Conservation (phyloP, 2,797 vertebrate species). For the Sebastolobus alascanus region DNA sequence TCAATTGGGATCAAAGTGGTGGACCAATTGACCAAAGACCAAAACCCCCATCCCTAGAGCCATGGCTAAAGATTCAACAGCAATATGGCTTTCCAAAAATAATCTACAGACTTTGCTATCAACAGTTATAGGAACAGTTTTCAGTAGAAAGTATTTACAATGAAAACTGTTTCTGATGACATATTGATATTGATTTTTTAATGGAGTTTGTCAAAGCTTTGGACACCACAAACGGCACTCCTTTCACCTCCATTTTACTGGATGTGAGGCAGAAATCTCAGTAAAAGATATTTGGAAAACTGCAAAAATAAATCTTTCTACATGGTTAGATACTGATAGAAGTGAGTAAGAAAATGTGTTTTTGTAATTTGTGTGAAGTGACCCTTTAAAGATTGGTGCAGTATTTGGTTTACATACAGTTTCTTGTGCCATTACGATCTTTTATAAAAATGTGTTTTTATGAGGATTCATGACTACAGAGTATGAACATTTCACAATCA, state of each 20-base stretch:
- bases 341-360: background rate
- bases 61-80: background rate
- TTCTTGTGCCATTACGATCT: conserved; percentile 40
- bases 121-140: background rate
- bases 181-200: background rate
- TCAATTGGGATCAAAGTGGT: background rate
- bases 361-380: conserved; percentile 23
- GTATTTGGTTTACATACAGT: conserved; percentile 35
- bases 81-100: background rate
- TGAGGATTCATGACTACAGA: conserved; percentile 7
- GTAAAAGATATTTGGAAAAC: background rate
- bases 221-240: background rate
- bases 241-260: background rate
- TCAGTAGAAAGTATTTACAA: background rate
- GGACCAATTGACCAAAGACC: background rate
- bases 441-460: conserved; percentile 46
- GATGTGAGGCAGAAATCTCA: background rate
- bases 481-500: conserved; percentile 11
- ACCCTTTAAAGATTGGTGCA: conserved; percentile 34
- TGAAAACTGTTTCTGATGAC: background rate
- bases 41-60: too few relatives aligned
- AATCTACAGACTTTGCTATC: background rate
- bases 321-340: background rate
- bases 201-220: background rate
- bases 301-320: background rate